Evolutionary conservation across 2,888 invertebrate genomes (phyloP), one percentile per base, ranked within the genome.

Genomic region (Thera obeliscata): DNA sequence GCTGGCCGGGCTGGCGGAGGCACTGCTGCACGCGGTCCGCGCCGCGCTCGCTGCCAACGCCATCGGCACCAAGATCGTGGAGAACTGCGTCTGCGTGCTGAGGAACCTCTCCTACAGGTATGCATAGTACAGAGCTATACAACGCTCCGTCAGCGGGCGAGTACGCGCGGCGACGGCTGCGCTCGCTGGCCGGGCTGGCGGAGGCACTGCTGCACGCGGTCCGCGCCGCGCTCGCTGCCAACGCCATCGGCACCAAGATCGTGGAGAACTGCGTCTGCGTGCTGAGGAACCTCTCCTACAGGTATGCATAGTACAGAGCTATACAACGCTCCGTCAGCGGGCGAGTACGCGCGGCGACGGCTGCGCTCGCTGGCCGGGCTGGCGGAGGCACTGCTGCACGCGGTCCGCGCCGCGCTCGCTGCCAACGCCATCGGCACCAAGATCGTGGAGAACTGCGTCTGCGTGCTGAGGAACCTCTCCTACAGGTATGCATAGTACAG

Each of bases 261-360:
- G 98, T 99, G 2, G 99, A 99, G 94, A 99, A 99, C 94, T 98
- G 98, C 89, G 99, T 99, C 64, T 99, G 99, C 86, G 97, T 99
- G 81, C 95, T 99, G 61, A 93, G 99, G 74, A 99, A 99, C 91
- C 94, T 99, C 65, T 98, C 98, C 70, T 99, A 99, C 91, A 96
- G 99, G 93, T 91, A 7, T 22, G 22, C 22, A 22, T 22, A 22
- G 22, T 22, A 22, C 22, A 22, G 22, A 22, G 22, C 22, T 22
- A 22, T 22, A 22, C 79, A 99, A 99, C 94, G 98, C 99, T 63
- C 99, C 99, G 81, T 99, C 99, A 12, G 99, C 99, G 64, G 99
- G 99, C 43, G 98, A 98, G 85, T 98, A 98, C 89, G 99, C 99
- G 59, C 95, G 99, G 73, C 97, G 98, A 77, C 97, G 97, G 80